Evolutionary conservation across 1,140 invertebrate genomes (phyloP).

Genomic region (Sinella curviseta): DNA sequence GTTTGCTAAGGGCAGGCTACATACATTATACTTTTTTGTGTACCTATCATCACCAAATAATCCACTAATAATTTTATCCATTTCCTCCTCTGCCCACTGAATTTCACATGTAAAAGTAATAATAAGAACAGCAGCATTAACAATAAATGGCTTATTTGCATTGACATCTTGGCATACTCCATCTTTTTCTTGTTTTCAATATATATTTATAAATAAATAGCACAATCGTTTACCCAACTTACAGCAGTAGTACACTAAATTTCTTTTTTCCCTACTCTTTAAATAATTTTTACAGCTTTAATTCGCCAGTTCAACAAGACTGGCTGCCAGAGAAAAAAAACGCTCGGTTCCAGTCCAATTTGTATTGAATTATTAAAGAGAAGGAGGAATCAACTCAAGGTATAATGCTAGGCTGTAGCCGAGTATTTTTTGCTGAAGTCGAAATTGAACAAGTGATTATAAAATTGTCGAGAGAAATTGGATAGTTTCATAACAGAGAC

Average conservation of each 20-base stretch:
- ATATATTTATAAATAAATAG: slow-evolving; percentile 4
- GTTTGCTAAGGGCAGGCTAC: too few species aligned
- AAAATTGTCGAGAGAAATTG: slow-evolving; percentile 15
- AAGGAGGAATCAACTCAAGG: neutral
- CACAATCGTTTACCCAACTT: neutral
- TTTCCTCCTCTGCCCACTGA: neutral
- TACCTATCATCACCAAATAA: neutral
- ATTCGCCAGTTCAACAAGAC: neutral
- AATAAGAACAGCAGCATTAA: neutral
- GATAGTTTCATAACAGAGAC: slow-evolving; percentile 21
- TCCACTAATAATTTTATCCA: neutral
- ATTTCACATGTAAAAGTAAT: neutral
- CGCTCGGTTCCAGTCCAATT: neutral
- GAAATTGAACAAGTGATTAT: slow-evolving; percentile 19
- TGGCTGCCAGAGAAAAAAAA: neutral
- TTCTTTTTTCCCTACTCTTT: neutral
- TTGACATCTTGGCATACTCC: neutral
- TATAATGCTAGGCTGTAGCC: neutral
- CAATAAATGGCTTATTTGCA: slow-evolving; percentile 17
- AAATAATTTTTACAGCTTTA: too few species aligned
- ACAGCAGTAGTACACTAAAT: too few species aligned
- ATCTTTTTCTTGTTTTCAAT: neutral
- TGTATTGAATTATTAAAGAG: neutral
- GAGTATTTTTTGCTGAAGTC: neutral
- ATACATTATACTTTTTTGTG: too few species aligned